Base-by-base conservation (phyloP, 2,113 vertebrate genomes). In the Cynoglossus semilaevis region DNA sequence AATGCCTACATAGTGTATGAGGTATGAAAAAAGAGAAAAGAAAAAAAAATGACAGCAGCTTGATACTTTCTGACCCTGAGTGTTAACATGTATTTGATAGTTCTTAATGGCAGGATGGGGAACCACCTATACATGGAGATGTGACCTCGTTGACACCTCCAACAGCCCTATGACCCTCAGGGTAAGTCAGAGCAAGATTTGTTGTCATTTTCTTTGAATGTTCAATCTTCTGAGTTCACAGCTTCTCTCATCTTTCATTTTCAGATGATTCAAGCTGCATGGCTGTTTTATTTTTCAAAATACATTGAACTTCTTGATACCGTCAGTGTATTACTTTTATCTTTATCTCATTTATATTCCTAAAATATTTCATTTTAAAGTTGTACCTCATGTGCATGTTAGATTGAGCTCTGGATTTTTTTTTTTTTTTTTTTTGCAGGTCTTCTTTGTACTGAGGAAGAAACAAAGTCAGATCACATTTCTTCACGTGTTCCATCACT, bases 381-480 rank as follows among this genome's bases (percentile, higher is more conserved):
- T 8, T n/a, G n/a, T 15, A 1, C 15, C 1, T 34, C 47, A 4
- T 50, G 8, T 44, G 7, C 11, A 15, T 15, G 15, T 18, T 56
- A 44, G 69, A 11, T 45, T 58, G 0, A 54, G 47, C 6, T 47
- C 50, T 15, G 2, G 15, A 17, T 15, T 12, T 1, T 16, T 14
- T 22, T 19, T 19, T 55, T 40, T 51, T 79, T 79, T 10, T 18
- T 5, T 14, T 34, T 51, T 65, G 11, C 63, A 99, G 97, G 90
- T 93, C 15, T 98, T 99, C 74, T 99, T 99, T 84, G 92, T 99
- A 58, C 81, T 98, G 88, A 89, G 97, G 67, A 99, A 98, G 86
- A 99, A 99, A 87, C 94, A 95, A 44, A 91, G 86, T 66, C 97
- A 99, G 88, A 94, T 99, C 84, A 99, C 97, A 9, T 99, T 99